Conservation (phyloP, 2,888 invertebrate genomes). For the Epinotia ramella region DNA sequence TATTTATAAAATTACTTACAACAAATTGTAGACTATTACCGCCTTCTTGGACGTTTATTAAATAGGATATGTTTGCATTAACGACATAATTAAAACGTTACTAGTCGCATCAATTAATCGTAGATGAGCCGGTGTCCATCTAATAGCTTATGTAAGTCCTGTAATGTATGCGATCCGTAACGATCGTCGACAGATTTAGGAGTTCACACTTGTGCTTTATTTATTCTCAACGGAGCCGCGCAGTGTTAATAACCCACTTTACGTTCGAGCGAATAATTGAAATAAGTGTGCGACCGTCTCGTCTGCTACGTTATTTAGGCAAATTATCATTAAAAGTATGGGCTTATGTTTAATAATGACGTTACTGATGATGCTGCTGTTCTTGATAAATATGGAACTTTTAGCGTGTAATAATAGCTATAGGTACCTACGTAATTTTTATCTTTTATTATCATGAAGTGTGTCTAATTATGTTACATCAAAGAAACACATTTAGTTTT, state of each 20-base stretch:
- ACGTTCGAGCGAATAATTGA: slow-evolving; percentile 52
- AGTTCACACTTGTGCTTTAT: slow-evolving; percentile 53
- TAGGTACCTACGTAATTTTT: neutral
- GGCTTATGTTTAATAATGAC: neutral
- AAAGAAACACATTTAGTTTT: neutral
- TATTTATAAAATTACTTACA: neutral
- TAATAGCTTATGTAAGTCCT: slow-evolving; percentile 38
- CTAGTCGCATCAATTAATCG: slow-evolving; percentile 35
- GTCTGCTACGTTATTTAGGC: slow-evolving; percentile 42
- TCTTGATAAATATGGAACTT: neutral
- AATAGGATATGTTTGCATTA: slow-evolving; percentile 3
- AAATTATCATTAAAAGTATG: slow-evolving; percentile 20
- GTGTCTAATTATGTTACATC: neutral
- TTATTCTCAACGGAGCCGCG: slow-evolving; percentile 50
- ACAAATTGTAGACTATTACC: neutral
- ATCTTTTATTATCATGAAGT: neutral
- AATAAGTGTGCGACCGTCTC: slow-evolving; percentile 52
- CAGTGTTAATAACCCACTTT: slow-evolving; percentile 56
- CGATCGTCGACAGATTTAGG: slow-evolving; percentile 43
- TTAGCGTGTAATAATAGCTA: neutral
- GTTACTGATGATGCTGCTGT: neutral
- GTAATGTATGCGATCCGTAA: slow-evolving; percentile 31
- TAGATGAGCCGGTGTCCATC: slow-evolving; percentile 31
- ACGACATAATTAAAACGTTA: slow-evolving; percentile 25
- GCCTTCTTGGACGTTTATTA: neutral